A percentile compares a stretch with the other conserved stretches of the same genome.
Conservation (phyloP, 2,888 invertebrate species). For the Furcula furcula region DNA sequence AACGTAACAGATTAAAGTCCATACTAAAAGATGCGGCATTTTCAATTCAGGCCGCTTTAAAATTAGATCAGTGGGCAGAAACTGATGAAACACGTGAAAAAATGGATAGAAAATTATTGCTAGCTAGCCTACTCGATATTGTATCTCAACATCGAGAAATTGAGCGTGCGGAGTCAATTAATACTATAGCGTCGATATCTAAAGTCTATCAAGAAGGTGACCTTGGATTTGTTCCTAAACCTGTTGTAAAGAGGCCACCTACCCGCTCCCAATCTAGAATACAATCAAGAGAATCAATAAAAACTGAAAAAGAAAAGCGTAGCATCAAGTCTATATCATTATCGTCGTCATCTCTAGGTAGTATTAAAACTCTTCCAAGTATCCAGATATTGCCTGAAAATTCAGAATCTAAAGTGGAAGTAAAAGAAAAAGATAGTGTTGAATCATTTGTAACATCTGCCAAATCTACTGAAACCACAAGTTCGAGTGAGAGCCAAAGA, state of each 20-base stretch:
- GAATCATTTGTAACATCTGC: conserved; percentile 13
- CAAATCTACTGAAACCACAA: conserved; percentile 2
- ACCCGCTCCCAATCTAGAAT: conserved; percentile 24
- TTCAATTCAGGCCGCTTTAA: conserved; percentile 82
- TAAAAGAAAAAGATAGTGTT: conserved; percentile 7
- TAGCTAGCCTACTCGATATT: conserved; percentile 80
- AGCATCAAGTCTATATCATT: no score
- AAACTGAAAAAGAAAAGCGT: conserved; percentile 31
- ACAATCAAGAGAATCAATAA: conserved; percentile 37
- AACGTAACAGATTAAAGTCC: conserved; percentile 77
- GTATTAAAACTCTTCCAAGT: conserved; percentile 22
- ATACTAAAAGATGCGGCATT: conserved; percentile 84
- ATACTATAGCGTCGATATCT: conserved; percentile 72
- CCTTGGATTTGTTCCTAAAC: conserved; percentile 84
- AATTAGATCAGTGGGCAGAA: conserved; percentile 67
- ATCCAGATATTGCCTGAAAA: conserved; percentile 14
- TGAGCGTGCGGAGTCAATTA: conserved; percentile 58
- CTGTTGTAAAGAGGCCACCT: conserved; percentile 41
- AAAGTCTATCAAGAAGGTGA: conserved; percentile 84
- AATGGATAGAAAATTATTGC: conserved; percentile 69
- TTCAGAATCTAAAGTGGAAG: background rate
- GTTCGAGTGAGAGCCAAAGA: conserved; percentile 4
- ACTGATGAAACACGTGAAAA: conserved; percentile 58
- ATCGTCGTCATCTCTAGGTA: conserved; percentile 6
- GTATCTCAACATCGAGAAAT: conserved; percentile 68